phyloP scores from a whole-genome alignment of 1,140 invertebrate genomes.

The Hylaeus anthracinus region DNA sequence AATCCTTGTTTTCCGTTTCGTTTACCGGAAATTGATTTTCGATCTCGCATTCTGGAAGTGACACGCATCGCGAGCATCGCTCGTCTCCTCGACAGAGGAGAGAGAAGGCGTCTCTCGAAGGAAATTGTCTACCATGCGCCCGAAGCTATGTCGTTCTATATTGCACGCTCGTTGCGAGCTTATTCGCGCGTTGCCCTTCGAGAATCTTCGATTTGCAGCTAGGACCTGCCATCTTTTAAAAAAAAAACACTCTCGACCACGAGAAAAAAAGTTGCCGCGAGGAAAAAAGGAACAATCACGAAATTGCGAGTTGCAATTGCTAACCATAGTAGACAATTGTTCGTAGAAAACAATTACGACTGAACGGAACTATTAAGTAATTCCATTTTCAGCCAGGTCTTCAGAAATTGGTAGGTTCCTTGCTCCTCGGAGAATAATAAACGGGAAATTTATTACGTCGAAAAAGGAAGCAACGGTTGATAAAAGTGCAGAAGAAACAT shows the following conservation, averaged over 20 bases:
- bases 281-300: too few species aligned
- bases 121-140: slow-evolving; percentile 56
- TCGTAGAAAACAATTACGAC: too few species aligned
- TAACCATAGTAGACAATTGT: too few species aligned
- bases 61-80: slow-evolving; percentile 49
- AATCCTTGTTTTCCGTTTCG: slow-evolving; percentile 55
- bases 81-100: background rate
- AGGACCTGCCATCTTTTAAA: background rate
- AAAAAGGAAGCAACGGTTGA: too few species aligned
- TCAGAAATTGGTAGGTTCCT: too few species aligned
- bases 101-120: slow-evolving; percentile 30
- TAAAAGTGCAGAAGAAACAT: too few species aligned
- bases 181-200: background rate
- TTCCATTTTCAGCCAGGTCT: too few species aligned
- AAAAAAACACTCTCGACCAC: background rate
- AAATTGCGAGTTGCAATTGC: too few species aligned
- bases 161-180: background rate
- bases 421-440: too few species aligned
- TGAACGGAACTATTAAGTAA: too few species aligned
- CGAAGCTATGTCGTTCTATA: slow-evolving; percentile 26
- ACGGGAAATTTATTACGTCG: too few species aligned
- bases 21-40: slow-evolving; percentile 55
- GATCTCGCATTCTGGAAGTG: slow-evolving; percentile 51
- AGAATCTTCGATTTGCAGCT: background rate
- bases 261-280: too few species aligned